Base-by-base conservation (phyloP, 2,888 invertebrate genomes). In the Augochlorella aurata region DNA sequence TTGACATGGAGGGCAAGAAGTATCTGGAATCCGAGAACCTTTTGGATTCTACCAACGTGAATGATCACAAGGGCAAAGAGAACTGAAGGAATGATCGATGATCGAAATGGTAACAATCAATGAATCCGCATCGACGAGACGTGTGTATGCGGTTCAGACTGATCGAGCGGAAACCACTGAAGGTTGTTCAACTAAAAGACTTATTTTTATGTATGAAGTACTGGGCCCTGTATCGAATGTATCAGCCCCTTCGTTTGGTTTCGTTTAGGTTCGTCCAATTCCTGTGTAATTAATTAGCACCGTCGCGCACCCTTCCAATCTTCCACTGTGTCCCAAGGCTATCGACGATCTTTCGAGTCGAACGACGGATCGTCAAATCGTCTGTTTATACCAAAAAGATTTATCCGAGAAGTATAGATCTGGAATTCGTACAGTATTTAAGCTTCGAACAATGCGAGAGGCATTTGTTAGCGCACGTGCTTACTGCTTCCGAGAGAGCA, bases 1-100 rank as follows among this genome's bases (percentile, higher is more conserved):
- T 93, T 69, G 93, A 93, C 68, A 93, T 93, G 93, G 90, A 92
- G 63, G 92, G 92, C 0, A 90, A 85, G 47, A 90, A 90, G 38
- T 68, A 72, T 1, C 29, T 73, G 9, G 89, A 89, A 45, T 85
- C 90, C 10, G 89, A 90, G 12, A 90, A 92, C 77, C 89, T 92
- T 1, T 79, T 92, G 18, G 82, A 85, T 1, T 87, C 88, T n/a
- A 49, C 49, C 9, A 81, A 68, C 8, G 12, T 50, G 29, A 84
- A 82, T 24, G 76, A 78, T 18, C 74, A 50, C 45, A 63, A 77
- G 63, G 58, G 78, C 45, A 69, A 58, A 21, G 47, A 29, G 5
- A 69, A 78, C 16, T 72, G 68, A 69, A 14, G 9, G 14, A 45
- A 8, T 29, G 49, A 24, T 44, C 52, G 50, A 38, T 14, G 14